Base-by-base conservation (phyloP, 2,113 vertebrate genomes). In the Osmerus mordax region DNA sequence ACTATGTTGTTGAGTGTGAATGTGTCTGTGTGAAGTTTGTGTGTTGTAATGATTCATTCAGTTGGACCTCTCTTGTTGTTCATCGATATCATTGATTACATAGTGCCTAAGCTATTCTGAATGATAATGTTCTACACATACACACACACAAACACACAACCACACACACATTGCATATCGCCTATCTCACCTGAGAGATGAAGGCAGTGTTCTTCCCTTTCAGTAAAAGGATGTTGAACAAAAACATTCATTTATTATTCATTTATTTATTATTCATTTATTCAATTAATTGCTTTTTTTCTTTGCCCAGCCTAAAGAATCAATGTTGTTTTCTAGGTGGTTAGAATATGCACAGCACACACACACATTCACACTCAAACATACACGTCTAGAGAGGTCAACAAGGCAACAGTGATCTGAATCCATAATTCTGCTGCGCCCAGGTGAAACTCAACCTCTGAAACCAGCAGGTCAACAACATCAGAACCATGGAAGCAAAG, bases 231-330 rank as follows among this genome's bases (percentile, higher is more conserved):
- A 82, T 73, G 58, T 77, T 84, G 81, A 90, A 89, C 86, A 90
- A 88, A 87, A 89, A 83, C 28, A 90, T 87, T 84, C 3, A 88
- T 89, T 86, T 81, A 90, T 86, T 88, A 91, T 89, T 89, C 88
- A 87, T 73, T 83, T 78, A 87, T 89, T 88, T 89, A 86, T 87
- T 81, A 89, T 89, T 89, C 83, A 89, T 88, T 84, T 83, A 78
- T 88, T 88, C 86, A 89, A 87, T 90, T 88, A 89, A 80, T 80
- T 70, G 67, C 82, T 86, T 78, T 87, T 88, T 86, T 87, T n/a
- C 79, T 74, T 84, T 81, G 66, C 77, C 75, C 70, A 84, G 84
- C 85, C 77, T 86, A 87, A 83, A 85, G 86, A 88, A 89, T 89
- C 89, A 82, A 89, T 90, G 83, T 67, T 71, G 71, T 76, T 70